Evolutionary conservation across 2,888 invertebrate genomes (phyloP).

Genomic region (Thelaira solivaga): DNA sequence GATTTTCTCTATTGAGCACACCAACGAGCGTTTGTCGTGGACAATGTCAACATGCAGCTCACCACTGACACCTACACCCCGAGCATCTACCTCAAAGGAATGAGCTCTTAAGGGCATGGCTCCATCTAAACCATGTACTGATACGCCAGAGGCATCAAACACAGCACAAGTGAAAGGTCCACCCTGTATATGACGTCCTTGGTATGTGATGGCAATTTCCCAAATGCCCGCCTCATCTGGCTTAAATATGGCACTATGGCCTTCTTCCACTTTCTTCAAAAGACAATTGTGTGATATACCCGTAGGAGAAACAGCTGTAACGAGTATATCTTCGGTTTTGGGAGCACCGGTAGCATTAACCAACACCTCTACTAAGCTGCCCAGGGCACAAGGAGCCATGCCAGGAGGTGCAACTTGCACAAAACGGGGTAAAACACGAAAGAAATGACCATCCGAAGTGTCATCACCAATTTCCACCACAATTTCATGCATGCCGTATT

Average conservation of each 20-base stretch:
- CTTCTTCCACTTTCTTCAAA: constrained; percentile 90
- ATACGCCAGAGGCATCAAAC: constrained; percentile 94
- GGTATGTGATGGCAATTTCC: constrained; percentile 97
- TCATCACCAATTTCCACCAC: constrained; percentile 82
- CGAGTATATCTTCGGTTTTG: constrained; percentile 89
- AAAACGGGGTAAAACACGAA: constrained; percentile 91
- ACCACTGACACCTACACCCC: constrained; percentile 89
- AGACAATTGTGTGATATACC: constrained; percentile 89
- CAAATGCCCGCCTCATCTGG: constrained; percentile 98
- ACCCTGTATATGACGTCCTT: constrained; percentile 96
- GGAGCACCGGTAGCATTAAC: constrained; percentile 90
- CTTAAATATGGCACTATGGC: constrained; percentile 96
- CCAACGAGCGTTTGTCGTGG: constrained; percentile 90
- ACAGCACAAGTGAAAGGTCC: constrained; percentile 98
- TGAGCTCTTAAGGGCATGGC: constrained; percentile 91
- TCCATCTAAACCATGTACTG: constrained; percentile 87
- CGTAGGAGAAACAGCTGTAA: constrained; percentile 94
- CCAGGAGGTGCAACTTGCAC: constrained; percentile 93
- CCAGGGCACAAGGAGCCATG: constrained; percentile 96
- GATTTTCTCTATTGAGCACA: constrained; percentile 88
- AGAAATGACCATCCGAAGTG: constrained; percentile 82
- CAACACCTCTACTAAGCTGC: constrained; percentile 96
- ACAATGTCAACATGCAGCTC: constrained; percentile 93
- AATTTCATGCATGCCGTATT: constrained; percentile 94
- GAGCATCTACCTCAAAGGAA: constrained; percentile 87